Conservation (phyloP, 2,888 invertebrate genomes). For the Elmis aenea region DNA sequence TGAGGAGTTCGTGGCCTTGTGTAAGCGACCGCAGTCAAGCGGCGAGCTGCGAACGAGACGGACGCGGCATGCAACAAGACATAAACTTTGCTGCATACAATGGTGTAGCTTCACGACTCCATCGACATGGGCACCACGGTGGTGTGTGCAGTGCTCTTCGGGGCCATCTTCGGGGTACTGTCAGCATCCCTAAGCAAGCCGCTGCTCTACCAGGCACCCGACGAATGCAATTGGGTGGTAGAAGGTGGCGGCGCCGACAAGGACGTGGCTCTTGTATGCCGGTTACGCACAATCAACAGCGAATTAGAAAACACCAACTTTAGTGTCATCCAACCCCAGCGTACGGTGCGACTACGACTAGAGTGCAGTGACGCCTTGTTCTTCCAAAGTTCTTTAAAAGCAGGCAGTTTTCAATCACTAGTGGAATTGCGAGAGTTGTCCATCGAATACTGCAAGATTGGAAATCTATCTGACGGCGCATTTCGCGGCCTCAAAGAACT, state of each 20-base stretch:
- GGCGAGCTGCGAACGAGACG: conserved; percentile 55
- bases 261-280: conserved; percentile 68
- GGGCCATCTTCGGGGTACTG: conserved; percentile 57
- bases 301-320: conserved; percentile 78
- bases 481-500: conserved; percentile 74
- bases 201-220: conserved; percentile 69
- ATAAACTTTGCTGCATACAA: conserved; percentile 31
- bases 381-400: conserved; percentile 72
- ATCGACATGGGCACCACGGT: conserved; percentile 50
- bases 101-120: conserved; percentile 34
- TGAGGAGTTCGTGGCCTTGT: conserved; percentile 47
- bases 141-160: conserved; percentile 55
- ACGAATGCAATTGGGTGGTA: conserved; percentile 76
- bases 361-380: conserved; percentile 77
- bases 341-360: conserved; percentile 68
- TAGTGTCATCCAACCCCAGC: conserved; percentile 77
- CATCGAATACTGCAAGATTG: conserved; percentile 79
- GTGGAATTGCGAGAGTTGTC: conserved; percentile 71
- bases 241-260: conserved; percentile 60
- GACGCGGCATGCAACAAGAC: conserved; percentile 45
- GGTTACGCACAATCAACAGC: conserved; percentile 72
- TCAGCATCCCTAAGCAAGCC: conserved; percentile 59
- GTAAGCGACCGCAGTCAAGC: conserved; percentile 51
- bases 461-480: conserved; percentile 75
- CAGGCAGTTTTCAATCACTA: conserved; percentile 71